Base-by-base conservation (phyloP, 2,888 invertebrate species). In the Caenorhabditis angaria region DNA sequence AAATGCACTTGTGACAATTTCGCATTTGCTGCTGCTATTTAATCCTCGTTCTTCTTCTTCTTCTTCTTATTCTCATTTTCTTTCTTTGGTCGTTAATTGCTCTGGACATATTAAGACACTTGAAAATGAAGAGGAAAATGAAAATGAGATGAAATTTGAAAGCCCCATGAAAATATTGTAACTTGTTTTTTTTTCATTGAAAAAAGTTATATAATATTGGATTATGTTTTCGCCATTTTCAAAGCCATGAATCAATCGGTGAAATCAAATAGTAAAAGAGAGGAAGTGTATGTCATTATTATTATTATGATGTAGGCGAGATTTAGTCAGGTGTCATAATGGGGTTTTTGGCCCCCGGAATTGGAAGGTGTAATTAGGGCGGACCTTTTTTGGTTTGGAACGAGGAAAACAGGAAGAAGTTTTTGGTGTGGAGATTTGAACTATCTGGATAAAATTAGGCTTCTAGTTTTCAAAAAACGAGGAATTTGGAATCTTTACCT, bases 311-410 rank as follows among this genome's bases (percentile, higher is more conserved):
- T 41, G 41, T 18, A 18, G 10, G 14, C 41, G 41, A 41, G 41
- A 41, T 41, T 41, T 41, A 14, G 41, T 41, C 41, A 41, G 41
- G 41, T 41, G 41, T 41, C 41, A 41, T 41, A 41, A 41, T 41
- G 41, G 41, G 41, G 10, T 41, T 10, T 41, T n/a, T n/a, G n/a
- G n/a, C n/a, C n/a, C n/a, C n/a, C n/a, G n/a, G 41, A 41, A 41
- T 41, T 12, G n/a, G n/a, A n/a, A n/a, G 41, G 18, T 41, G 41
- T 41, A 41, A 41, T 41, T 41, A 41, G 41, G 18, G n/a, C n/a
- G n/a, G n/a, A n/a, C n/a, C n/a, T n/a, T n/a, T n/a, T n/a, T n/a
- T n/a, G n/a, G n/a, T n/a, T n/a, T n/a, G n/a, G n/a, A n/a, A n/a
- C n/a, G n/a, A n/a, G n/a, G n/a, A n/a, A n/a, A n/a, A n/a, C n/a